Evolutionary conservation across 2,888 invertebrate species (phyloP).

Genomic region (Eilema griseolum): DNA sequence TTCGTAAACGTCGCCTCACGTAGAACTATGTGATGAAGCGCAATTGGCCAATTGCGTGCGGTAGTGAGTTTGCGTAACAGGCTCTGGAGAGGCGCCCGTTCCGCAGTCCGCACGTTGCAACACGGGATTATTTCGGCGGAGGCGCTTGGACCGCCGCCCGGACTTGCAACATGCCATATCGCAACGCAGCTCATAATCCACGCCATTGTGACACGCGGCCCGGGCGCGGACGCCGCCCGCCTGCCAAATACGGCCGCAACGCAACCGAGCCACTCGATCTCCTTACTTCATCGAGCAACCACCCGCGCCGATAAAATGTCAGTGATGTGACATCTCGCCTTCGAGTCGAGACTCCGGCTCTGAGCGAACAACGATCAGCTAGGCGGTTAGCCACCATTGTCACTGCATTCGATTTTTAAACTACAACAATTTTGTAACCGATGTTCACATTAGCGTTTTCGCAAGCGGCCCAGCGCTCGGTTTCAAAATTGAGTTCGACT

Average conservation of each 20-base stretch:
- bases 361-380: constrained; percentile 27
- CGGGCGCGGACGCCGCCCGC: constrained; percentile 68
- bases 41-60: constrained; percentile 78
- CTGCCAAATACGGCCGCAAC: constrained; percentile 79
- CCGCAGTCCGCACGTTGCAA: constrained; percentile 83
- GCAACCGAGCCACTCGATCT: constrained; percentile 76
- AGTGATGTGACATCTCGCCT: constrained; percentile 47
- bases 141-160: constrained; percentile 84
- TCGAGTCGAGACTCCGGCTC: background rate
- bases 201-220: constrained; percentile 80
- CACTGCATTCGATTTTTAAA: constrained; percentile 81
- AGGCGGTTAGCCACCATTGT: constrained; percentile 58
- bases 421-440: constrained; percentile 86
- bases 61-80: constrained; percentile 77
- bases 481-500: constrained; percentile 85
- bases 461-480: constrained; percentile 85
- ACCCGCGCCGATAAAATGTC: constrained; percentile 56
- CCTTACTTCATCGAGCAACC: constrained; percentile 64
- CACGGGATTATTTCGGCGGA: constrained; percentile 85
- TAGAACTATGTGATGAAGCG: constrained; percentile 60
- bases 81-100: constrained; percentile 82
- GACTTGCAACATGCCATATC: constrained; percentile 86
- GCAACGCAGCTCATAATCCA: constrained; percentile 84
- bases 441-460: constrained; percentile 87
- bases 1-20: constrained; percentile 68